phyloP scores from a whole-genome alignment of 2,113 vertebrate species.

The Periophthalmodon schlosseri region DNA sequence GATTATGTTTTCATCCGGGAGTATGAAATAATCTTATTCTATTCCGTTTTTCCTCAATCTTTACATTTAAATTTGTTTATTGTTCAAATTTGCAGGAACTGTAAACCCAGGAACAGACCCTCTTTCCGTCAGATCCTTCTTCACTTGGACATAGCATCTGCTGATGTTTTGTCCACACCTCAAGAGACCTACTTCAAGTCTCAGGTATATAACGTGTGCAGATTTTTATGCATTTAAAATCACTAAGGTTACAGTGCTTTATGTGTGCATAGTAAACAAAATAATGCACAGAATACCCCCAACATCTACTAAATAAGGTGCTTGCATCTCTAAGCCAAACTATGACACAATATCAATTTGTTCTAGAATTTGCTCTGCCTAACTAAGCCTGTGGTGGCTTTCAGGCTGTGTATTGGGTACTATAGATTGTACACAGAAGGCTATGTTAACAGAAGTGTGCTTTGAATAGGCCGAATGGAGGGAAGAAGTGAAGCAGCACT shows the following conservation, averaged over 20 bases:
- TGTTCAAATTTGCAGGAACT: conserved; percentile 83
- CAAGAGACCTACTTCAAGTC: conserved; percentile 98
- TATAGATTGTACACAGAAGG: neutral
- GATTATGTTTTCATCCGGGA: too few species aligned
- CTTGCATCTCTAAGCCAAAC: too few species aligned
- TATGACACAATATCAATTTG: too few species aligned
- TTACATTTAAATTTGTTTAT: conserved; percentile 17
- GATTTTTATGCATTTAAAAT: neutral
- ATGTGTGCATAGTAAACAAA: neutral
- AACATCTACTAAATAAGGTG: neutral
- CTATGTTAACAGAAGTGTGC: conserved; percentile 45
- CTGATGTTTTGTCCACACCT: conserved; percentile 93
- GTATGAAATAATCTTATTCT: too few species aligned
- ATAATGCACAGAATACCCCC: too few species aligned
- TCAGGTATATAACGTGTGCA: conserved; percentile 74
- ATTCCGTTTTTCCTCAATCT: neutral
- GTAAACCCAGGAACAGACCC: conserved; percentile 92
- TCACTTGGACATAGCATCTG: conserved; percentile 95
- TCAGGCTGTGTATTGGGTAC: neutral
- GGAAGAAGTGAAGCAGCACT: conserved; percentile 96
- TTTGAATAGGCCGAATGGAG: conserved; percentile 91
- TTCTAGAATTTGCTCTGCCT: too few species aligned
- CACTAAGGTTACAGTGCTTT: neutral
- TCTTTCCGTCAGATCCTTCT: conserved; percentile 97
- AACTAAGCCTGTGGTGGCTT: too few species aligned